A percentile compares a stretch with the other conserved stretches of the same genome.
phyloP scores from a whole-genome alignment of 2,113 vertebrate genomes.

The Muntiacus reevesi region DNA sequence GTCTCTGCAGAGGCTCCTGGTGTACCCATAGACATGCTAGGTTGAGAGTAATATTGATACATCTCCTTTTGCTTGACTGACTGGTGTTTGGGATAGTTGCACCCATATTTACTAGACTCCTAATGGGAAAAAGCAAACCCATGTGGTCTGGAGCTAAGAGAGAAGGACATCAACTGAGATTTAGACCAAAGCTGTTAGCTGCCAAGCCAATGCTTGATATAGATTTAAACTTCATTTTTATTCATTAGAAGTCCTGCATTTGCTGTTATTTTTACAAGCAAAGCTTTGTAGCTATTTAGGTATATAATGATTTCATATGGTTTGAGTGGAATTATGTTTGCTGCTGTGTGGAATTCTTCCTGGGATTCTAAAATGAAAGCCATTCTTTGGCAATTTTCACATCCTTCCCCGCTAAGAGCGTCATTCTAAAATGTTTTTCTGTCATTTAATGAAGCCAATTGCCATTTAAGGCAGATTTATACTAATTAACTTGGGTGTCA shows the following conservation, averaged over 20 bases:
- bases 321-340: slow-evolving; percentile 54
- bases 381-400: slow-evolving; percentile 24
- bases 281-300: slow-evolving; percentile 37
- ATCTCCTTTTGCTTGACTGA: background rate
- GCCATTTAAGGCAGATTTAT: slow-evolving; percentile 41
- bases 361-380: slow-evolving; percentile 42
- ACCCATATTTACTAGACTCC: background rate
- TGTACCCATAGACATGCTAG: background rate
- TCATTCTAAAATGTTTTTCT: background rate
- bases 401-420: background rate
- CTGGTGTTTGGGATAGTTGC: background rate
- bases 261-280: slow-evolving; percentile 48
- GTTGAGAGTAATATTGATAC: background rate
- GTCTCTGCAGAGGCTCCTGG: background rate
- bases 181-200: background rate
- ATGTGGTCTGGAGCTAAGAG: background rate
- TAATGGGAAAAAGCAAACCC: background rate
- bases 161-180: background rate
- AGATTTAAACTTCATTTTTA: slow-evolving; percentile 56
- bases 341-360: slow-evolving; percentile 38
- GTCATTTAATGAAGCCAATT: slow-evolving; percentile 30
- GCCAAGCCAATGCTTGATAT: background rate
- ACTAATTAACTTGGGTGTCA: slow-evolving; percentile 44
- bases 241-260: background rate
- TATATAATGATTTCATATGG: slow-evolving; percentile 24